A percentile compares a stretch with the other conserved stretches of the same genome.
Conservation (phyloP, 37 sponge, comb jelly and placozoan species). For the Diacarnus erythraeanus region DNA sequence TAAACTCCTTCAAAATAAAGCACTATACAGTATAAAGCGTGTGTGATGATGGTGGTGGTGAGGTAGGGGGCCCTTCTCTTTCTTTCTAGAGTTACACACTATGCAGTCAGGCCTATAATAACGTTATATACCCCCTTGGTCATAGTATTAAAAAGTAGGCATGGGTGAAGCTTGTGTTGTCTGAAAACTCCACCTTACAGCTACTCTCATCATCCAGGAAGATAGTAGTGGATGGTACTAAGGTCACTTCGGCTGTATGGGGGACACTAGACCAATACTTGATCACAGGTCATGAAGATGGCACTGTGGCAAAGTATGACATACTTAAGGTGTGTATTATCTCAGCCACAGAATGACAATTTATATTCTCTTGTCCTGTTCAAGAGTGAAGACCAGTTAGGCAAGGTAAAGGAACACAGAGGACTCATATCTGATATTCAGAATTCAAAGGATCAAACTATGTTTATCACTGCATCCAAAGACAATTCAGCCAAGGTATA, state of each 20-base stretch:
- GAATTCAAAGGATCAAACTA: constrained; percentile 55
- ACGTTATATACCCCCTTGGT: too few relatives aligned
- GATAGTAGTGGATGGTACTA: constrained; percentile 26
- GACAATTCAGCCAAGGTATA: constrained; percentile 88
- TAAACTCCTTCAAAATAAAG: too few relatives aligned
- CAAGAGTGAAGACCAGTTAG: constrained; percentile 11
- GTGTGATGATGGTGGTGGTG: too few relatives aligned
- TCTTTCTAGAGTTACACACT: too few relatives aligned
- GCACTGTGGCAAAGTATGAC: constrained; percentile 71
- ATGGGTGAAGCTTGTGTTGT: too few relatives aligned
- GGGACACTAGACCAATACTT: constrained; percentile 87
- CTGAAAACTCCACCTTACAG: too few relatives aligned
- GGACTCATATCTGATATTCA: constrained; percentile 70
- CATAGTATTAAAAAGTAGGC: too few relatives aligned
- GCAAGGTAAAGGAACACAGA: constrained; percentile 39
- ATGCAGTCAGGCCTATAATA: too few relatives aligned
- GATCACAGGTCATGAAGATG: constrained; percentile 93
- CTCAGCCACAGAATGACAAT: neutral
- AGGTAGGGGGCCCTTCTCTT: too few relatives aligned
- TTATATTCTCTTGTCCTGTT: neutral
- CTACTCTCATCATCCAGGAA: constrained; percentile 13
- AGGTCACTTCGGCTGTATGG: constrained; percentile 90
- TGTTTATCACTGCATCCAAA: constrained; percentile 91
- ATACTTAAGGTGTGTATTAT: constrained; percentile 22
- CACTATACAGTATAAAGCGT: too few relatives aligned